phyloP scores from a whole-genome alignment of 2,113 vertebrate genomes.

The Crotalus helleri region DNA sequence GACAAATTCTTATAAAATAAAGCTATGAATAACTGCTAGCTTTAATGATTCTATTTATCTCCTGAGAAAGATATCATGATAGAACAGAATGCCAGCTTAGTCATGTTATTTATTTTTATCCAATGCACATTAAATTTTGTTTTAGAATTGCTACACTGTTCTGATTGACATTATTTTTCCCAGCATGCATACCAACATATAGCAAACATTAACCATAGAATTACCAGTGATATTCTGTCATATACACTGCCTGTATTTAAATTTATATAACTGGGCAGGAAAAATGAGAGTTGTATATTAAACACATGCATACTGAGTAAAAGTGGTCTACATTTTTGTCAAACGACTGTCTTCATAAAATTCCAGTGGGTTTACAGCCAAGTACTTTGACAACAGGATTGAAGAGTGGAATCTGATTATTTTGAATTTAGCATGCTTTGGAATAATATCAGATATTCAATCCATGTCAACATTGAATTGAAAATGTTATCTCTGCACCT shows the following conservation, averaged over 20 bases:
- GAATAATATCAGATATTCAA: neutral
- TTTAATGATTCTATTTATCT: neutral
- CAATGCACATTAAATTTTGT: neutral
- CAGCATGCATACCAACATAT: neutral
- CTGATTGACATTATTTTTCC: neutral
- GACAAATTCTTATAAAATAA: neutral
- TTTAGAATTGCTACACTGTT: neutral
- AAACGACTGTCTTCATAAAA: neutral
- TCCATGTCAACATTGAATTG: conserved; percentile 22
- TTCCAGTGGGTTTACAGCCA: neutral
- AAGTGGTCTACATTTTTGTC: neutral
- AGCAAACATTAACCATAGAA: neutral
- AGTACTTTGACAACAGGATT: neutral
- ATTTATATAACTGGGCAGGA: neutral
- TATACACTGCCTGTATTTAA: neutral
- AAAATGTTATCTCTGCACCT: conserved; percentile 2
- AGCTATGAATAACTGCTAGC: neutral
- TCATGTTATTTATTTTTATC: neutral
- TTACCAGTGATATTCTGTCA: neutral
- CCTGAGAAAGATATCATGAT: neutral
- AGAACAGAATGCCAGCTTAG: neutral
- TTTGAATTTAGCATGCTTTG: neutral
- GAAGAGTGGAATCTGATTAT: neutral
- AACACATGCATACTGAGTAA: neutral
- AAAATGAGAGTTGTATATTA: neutral